Base-by-base conservation (phyloP, 2,888 invertebrate genomes). In the Muscina levida region DNA sequence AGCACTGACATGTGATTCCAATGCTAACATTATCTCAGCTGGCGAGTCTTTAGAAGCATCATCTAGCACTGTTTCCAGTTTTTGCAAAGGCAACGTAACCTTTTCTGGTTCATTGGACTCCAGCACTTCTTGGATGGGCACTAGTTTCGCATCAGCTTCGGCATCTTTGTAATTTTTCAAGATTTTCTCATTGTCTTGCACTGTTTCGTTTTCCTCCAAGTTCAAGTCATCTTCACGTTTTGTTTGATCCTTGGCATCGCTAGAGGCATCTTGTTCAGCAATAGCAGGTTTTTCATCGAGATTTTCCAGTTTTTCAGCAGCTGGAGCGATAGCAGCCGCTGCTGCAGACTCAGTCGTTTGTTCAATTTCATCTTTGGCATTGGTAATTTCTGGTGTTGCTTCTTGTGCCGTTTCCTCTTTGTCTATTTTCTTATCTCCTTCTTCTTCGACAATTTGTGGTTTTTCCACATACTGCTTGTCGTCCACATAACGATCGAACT, bases 1-100 rank as follows among this genome's bases (percentile, higher is more conserved):
- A 1, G 87, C 84, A 44, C 85, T 83, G 2, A 88, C 83, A 62
- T 89, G 89, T 13, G 88, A 86, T 42, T 93, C 93, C 78, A 93
- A 91, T n/a, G 93, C 93, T 44, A 92, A 91, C 93, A 93, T 93
- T 0, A 93, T 93, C 87, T 93, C 93, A 42, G 88, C 89, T 1
- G 84, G 84, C 6, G 84, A 82, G 44, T 84, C 84, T 82, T 87
- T 87, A 66, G 85, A 83, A 37, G 85, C 87, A 56, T 83, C 77
- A 68, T 87, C 85, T 75, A 87, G 84, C 2, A 86, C 87, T 75
- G 91, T 92, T 84, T 88, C 89, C 8, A 91, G 90, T 72, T 91
- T 91, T 82, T 92, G 91, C 82, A 92, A 91, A 5, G 92, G 91
- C 79, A 91, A 90, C 10, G 91, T 91, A 84, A 90, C 87, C 91